These are phyloP conservation scores for Agonopterix heracliana DNA, from an alignment of 2,888 invertebrate genomes.

Conservation along the genomic window DNA sequence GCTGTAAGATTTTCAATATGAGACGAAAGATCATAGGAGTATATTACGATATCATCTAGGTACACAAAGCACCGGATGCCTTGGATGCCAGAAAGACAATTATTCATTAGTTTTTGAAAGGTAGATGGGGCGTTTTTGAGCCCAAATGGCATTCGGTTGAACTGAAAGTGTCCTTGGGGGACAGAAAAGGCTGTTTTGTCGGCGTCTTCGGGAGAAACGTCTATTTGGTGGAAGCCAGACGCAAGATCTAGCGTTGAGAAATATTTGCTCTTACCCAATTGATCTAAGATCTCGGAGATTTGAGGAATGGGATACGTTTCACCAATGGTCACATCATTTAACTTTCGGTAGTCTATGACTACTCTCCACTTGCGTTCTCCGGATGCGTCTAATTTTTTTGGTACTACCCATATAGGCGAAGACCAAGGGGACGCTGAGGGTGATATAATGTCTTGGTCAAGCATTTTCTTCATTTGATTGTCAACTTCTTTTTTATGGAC, in stretches of 20 bases:
- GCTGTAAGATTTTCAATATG: slow-evolving; percentile 7
- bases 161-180: slow-evolving; percentile 10
- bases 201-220: slow-evolving; percentile 4
- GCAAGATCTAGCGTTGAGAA: slow-evolving; percentile 11
- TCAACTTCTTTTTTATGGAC: slow-evolving; percentile 13
- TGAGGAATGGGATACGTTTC: slow-evolving; percentile 9
- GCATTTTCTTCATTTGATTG: slow-evolving; percentile 11
- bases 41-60: slow-evolving; percentile 3
- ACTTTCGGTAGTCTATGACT: too few species aligned
- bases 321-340: slow-evolving; percentile 1
- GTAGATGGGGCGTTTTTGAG: too few species aligned
- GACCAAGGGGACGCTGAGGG: slow-evolving; percentile 8
- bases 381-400: too few species aligned
- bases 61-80: not conserved
- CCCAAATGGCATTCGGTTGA: slow-evolving; percentile 10
- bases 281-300: slow-evolving; percentile 7
- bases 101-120: not conserved
- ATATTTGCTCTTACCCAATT: slow-evolving; percentile 5
- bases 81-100: not conserved
- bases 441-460: slow-evolving; percentile 8
- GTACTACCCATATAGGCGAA: too few species aligned
- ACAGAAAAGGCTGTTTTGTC: slow-evolving; percentile 9
- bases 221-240: slow-evolving; percentile 10
- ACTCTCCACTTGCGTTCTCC: too few species aligned
- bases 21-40: not conserved